phyloP scores from a whole-genome alignment of 2,113 vertebrate species.

The Origma solitaria region DNA sequence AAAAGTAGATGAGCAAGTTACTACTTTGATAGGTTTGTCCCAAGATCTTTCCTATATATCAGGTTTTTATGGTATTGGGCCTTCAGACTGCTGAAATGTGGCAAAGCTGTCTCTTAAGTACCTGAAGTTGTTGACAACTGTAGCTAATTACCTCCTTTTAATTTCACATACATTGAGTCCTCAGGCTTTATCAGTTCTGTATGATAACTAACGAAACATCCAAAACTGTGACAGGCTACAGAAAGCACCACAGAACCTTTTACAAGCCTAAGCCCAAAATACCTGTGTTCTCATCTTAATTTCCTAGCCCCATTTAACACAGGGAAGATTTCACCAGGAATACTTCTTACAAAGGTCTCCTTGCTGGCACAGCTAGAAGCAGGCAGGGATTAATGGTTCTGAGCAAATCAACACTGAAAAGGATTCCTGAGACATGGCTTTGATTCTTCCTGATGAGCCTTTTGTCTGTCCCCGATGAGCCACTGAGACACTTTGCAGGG shows the following conservation, averaged over 20 bases:
- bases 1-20: not conserved
- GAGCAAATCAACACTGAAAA: accelerated
- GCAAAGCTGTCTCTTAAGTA: not conserved
- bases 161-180: not conserved
- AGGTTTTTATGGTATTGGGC: not conserved
- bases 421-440: not conserved
- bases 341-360: not conserved
- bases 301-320: not conserved
- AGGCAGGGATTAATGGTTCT: not conserved
- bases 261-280: not conserved
- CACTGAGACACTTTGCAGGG: accelerated
- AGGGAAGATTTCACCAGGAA: not conserved
- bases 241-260: not conserved
- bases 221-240: not conserved
- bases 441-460: not conserved
- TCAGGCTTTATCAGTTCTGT: not conserved
- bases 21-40: not conserved
- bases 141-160: not conserved
- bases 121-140: not conserved
- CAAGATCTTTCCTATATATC: not conserved
- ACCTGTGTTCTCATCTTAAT: not conserved
- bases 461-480: not conserved
- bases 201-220: not conserved
- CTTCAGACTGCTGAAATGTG: not conserved
- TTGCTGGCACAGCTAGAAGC: not conserved